phyloP scores from a whole-genome alignment of 2,797 vertebrate genomes.

The Danio choprae region DNA sequence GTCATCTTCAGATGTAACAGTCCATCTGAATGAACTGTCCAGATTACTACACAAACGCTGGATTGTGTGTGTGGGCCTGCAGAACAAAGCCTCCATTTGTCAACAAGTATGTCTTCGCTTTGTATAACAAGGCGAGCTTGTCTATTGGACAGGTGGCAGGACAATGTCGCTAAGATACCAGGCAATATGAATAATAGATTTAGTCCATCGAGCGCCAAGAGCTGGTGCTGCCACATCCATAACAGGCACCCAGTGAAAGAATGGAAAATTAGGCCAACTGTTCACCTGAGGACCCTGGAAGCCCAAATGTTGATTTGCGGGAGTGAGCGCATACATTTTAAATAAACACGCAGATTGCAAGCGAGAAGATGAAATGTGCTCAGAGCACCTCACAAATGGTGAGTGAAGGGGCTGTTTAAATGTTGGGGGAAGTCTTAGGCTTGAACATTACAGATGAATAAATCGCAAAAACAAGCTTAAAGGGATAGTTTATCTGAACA shows the following conservation, averaged over 20 bases:
- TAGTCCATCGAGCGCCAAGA: constrained; percentile 91
- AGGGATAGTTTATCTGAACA: too few species aligned
- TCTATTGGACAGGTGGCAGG: constrained; percentile 95
- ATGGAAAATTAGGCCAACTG: constrained; percentile 59
- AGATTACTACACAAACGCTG: constrained; percentile 45
- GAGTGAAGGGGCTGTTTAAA: constrained; percentile 17
- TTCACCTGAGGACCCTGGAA: constrained; percentile 88
- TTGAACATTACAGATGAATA: constrained; percentile 34
- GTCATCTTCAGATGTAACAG: constrained; percentile 18
- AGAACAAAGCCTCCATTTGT: constrained; percentile 90
- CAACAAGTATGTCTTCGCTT: constrained; percentile 91
- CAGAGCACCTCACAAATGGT: constrained; percentile 3
- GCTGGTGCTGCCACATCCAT: constrained; percentile 91
- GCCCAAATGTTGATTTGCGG: constrained; percentile 57
- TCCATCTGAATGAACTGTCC: constrained; percentile 34
- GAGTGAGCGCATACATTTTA: constrained; percentile 13
- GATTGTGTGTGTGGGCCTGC: constrained; percentile 51
- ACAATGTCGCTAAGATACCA: constrained; percentile 94
- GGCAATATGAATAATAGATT: constrained; percentile 98
- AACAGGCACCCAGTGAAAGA: constrained; percentile 74
- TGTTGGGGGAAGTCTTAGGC: constrained; percentile 28
- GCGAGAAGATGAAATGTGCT: constrained; percentile 17
- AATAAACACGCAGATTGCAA: constrained; percentile 39
- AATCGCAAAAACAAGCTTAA: constrained; percentile 23
- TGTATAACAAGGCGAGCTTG: constrained; percentile 95